Evolutionary conservation across 2,888 invertebrate species (phyloP), one percentile per base, ranked within the genome.

Genomic region (Bursaphelenchus okinawaensis): DNA sequence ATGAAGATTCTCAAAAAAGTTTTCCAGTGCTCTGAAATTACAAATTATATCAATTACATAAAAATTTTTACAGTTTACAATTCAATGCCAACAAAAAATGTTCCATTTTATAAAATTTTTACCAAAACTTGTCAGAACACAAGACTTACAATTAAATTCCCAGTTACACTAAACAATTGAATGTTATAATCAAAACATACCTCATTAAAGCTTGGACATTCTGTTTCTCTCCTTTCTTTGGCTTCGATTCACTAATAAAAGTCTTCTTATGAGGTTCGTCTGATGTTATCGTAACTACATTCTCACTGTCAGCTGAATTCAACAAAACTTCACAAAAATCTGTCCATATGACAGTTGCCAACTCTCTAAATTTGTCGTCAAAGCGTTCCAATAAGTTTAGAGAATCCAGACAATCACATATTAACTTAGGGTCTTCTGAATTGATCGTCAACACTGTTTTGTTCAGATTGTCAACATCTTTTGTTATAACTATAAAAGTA

Each of bases 1-100:
- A 20, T 66, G 31, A 22, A 74, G 31, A 24, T 62, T 56, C 7
- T 54, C 23, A 55, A 74, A 74, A 28, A 71, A 71, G 7, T 51
- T 16, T 28, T 63, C 61, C 16, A 70, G 54, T 24, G 68, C 19
- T 22, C 68, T 71, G 31, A 27, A 65, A 28, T 8, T 12, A 29
- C 12, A 50, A 62, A 7, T 7, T 6, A 27, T 9, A 59, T n/a
- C n/a, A n/a, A n/a, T n/a, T n/a, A n/a, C n/a, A n/a, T n/a, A n/a
- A n/a, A n/a, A n/a, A n/a, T n/a, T n/a, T n/a, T n/a, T n/a, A n/a
- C n/a, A n/a, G n/a, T n/a, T n/a, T n/a, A n/a, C n/a, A n/a, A n/a
- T n/a, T n/a, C n/a, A n/a, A n/a, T n/a, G n/a, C n/a, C n/a, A n/a
- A n/a, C n/a, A n/a, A n/a, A n/a, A n/a, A n/a, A n/a, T n/a, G n/a